Evolutionary conservation across 2,888 invertebrate species (phyloP), one percentile per base, ranked within the genome.

Genomic region (Calameuta idolon): DNA sequence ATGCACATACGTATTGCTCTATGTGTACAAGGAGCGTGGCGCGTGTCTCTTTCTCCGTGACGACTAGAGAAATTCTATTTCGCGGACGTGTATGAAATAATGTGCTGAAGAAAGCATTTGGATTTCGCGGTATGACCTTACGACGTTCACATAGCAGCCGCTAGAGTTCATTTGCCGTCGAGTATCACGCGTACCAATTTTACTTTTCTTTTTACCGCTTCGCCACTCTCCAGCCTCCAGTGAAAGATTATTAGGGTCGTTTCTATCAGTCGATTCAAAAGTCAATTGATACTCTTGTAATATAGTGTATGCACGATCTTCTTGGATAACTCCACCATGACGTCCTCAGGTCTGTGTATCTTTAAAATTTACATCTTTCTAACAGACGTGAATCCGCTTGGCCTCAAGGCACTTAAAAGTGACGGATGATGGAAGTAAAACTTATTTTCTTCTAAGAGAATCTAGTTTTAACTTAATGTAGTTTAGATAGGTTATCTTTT

Each of bases 101-200:
- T 81, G 80, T 81, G 79, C 79, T 79, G 79, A 84, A 82, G 84
- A 84, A 84, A 83, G 83, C 82, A 81, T 77, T 75, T 75, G 11
- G 15, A 74, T 77, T 55, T 55, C 55, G 23, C 55, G 55, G 55
- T 1, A 55, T 55, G 55, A 55, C 55, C 55, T 55, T 55, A 55
- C 55, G 55, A 55, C 23, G 55, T 55, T 23, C 55, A 55, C 23
- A 23, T 55, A 55, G 9, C 15, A 55, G 55, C 9, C 15, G 40
- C 40, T 15, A 40, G 40, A 40, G 40, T 40, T 40, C 40, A 40
- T 40, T 15, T 40, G 40, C 40, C 23, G 55, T 23, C 55, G 55
- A 55, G 55, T 23, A 55, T 55, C 55, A 23, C 55, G 55, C 55
- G 55, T 55, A 55, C 9, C 23, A 55, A 55, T 23, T 55, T 23